Evolutionary conservation across 1,140 invertebrate species (phyloP).

Genomic region (Cherax quadricarinatus): DNA sequence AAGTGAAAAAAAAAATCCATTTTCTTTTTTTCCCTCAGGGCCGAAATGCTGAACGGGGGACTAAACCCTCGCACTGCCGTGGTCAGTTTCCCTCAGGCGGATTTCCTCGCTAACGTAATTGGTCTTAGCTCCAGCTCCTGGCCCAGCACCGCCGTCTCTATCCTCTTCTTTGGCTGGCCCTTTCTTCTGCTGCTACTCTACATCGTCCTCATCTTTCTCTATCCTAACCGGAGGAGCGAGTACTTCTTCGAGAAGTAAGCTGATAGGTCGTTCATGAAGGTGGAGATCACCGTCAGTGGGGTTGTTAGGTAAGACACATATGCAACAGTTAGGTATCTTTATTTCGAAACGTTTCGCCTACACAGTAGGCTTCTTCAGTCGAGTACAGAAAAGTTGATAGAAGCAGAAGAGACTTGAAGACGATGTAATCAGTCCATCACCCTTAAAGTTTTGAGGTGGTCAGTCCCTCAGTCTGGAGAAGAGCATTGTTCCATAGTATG

Average conservation of each 20-base stretch:
- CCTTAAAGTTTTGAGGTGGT: too few species aligned
- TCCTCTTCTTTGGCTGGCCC: slow-evolving; percentile 52
- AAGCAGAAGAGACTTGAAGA: too few species aligned
- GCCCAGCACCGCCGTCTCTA: background rate
- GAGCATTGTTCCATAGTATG: too few species aligned
- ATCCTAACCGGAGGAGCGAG: slow-evolving; percentile 50
- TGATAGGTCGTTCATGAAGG: too few species aligned
- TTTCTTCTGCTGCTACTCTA: slow-evolving; percentile 40
- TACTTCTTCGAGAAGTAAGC: slow-evolving; percentile 53
- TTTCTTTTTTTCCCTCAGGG: background rate
- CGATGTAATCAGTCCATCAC: too few species aligned
- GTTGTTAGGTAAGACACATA: too few species aligned
- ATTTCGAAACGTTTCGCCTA: too few species aligned
- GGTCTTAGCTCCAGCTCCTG: background rate
- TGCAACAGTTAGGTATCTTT: too few species aligned
- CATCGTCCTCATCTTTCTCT: slow-evolving; percentile 44
- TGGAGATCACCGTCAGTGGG: too few species aligned
- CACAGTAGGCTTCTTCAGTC: too few species aligned
- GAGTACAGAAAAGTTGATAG: too few species aligned
- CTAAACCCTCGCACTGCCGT: background rate
- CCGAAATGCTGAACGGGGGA: background rate
- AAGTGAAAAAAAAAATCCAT: background rate
- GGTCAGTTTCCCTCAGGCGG: background rate
- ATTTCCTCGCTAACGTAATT: background rate
- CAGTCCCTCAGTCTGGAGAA: too few species aligned